These are phyloP conservation scores for Periplaneta americana DNA, from an alignment of 1,140 invertebrate species.

Conservation along the genomic window DNA sequence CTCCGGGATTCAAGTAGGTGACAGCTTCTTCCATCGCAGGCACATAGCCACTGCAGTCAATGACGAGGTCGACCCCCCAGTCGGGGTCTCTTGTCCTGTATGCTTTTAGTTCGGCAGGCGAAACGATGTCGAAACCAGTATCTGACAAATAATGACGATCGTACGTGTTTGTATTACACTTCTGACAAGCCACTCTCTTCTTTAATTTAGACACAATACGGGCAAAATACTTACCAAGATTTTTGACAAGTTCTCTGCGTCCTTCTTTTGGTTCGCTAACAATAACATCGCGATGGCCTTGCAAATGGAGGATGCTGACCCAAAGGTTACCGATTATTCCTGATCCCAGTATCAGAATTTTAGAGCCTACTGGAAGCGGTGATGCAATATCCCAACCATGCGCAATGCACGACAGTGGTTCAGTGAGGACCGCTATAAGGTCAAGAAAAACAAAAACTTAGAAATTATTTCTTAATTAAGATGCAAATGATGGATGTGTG, in stretches of 20 bases:
- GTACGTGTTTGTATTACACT: background rate
- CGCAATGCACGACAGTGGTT: conserved; percentile 60
- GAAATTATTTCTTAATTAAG: background rate
- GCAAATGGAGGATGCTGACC: conserved; percentile 53
- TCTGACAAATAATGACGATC: conserved; percentile 36
- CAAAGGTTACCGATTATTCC: conserved; percentile 68
- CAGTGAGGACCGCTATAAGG: conserved; percentile 51
- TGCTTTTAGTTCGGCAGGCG: conserved; percentile 45
- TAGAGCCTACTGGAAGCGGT: conserved; percentile 49
- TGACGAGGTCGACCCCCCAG: conserved; percentile 48
- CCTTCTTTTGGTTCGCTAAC: conserved; percentile 54
- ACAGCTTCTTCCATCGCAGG: conserved; percentile 48
- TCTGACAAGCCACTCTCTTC: no score
- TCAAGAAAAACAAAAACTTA: conserved; percentile 3
- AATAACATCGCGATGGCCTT: conserved; percentile 58
- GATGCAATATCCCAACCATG: conserved; percentile 57
- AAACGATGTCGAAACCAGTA: conserved; percentile 45
- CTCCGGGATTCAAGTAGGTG: conserved; percentile 39
- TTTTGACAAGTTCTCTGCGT: conserved; percentile 44
- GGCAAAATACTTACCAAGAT: conserved; percentile 55
- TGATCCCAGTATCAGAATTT: conserved; percentile 57
- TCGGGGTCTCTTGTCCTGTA: conserved; percentile 29
- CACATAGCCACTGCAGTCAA: conserved; percentile 60
- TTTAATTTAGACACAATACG: no score
- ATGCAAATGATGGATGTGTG: no score